phyloP scores from a whole-genome alignment of 2,113 vertebrate genomes.

The Riparia riparia region DNA sequence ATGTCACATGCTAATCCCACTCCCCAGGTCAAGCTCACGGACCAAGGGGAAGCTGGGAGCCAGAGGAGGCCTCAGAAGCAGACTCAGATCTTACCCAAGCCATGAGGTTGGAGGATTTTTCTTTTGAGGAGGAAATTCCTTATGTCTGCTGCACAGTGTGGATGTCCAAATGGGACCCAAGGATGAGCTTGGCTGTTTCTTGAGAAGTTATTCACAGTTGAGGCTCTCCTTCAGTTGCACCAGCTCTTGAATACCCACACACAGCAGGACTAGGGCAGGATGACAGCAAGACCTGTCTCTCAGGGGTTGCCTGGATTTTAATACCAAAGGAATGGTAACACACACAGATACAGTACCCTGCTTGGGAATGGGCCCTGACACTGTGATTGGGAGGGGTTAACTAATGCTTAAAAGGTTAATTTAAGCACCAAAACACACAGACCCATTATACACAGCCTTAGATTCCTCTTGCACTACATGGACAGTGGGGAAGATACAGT shows the following conservation, averaged over 20 bases:
- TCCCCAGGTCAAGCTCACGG: not conserved
- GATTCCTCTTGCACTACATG: not conserved
- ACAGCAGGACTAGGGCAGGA: not conserved
- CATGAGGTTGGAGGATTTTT: not conserved
- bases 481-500: not conserved
- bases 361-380: not conserved
- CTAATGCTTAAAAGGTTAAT: not conserved
- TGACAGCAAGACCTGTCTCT: not conserved
- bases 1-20: not conserved
- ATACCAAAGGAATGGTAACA: not conserved
- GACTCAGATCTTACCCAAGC: not conserved
- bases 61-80: not conserved
- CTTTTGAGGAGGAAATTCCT: not conserved
- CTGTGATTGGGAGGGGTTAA: not conserved
- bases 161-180: accelerated
- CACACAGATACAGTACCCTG: accelerated
- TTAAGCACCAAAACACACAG: not conserved
- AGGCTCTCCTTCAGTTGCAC: not conserved
- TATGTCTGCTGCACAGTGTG: accelerated
- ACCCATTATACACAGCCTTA: not conserved
- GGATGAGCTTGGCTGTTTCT: not conserved
- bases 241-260: not conserved
- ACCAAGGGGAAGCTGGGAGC: not conserved
- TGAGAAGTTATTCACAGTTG: accelerated
- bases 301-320: not conserved